These are phyloP conservation scores for Pilophorus perplexus DNA, from an alignment of 2,888 invertebrate species.

Conservation along the genomic window DNA sequence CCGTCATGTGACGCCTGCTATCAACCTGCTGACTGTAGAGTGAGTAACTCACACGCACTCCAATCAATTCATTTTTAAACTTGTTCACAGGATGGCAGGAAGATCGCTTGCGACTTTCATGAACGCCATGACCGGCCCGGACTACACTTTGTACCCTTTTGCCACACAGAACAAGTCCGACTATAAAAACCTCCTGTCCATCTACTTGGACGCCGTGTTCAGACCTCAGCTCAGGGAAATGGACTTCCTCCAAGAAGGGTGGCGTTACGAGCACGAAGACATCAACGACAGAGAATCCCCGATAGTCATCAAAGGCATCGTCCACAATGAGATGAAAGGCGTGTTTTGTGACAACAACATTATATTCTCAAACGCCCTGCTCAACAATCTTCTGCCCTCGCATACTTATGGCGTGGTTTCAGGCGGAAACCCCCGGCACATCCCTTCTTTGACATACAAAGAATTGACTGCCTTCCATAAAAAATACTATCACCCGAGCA, in stretches of 20 bases:
- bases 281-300: constrained; percentile 70
- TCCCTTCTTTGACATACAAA: constrained; percentile 77
- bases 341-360: constrained; percentile 85
- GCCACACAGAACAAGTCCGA: constrained; percentile 87
- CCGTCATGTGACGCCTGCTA: too few relatives aligned
- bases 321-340: constrained; percentile 98
- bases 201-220: constrained; percentile 88
- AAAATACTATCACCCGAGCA: constrained; percentile 88
- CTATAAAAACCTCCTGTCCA: constrained; percentile 78
- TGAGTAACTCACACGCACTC: too few relatives aligned
- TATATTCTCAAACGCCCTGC: constrained; percentile 72
- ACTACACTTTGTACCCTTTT: constrained; percentile 92
- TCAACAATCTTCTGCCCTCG: constrained; percentile 76
- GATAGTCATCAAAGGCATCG: constrained; percentile 85
- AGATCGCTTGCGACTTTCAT: constrained; percentile 90
- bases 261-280: constrained; percentile 82
- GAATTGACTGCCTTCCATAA: constrained; percentile 79
- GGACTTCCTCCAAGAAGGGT: constrained; percentile 93
- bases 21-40: too few relatives aligned
- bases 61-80: too few relatives aligned
- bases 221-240: constrained; percentile 73
- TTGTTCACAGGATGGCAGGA: constrained; percentile 94
- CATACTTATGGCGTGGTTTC: constrained; percentile 85
- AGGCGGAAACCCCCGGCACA: constrained; percentile 84
- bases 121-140: constrained; percentile 92